phyloP scores from a whole-genome alignment of 2,888 invertebrate genomes.

The Lomographa bimaculata region DNA sequence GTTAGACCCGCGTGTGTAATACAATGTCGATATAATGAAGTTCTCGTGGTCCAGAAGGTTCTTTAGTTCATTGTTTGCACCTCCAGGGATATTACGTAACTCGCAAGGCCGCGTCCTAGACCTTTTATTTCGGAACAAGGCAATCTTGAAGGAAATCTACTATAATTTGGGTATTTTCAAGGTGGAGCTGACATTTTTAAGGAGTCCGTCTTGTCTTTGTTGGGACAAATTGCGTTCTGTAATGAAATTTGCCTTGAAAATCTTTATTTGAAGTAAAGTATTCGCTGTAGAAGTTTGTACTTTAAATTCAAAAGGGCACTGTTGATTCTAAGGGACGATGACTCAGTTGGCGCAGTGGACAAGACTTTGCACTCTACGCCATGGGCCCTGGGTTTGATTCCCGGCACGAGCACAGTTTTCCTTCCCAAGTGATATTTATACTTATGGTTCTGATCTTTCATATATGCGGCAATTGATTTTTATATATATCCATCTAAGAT shows the following conservation, averaged over 20 bases:
- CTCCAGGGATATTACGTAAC: slow-evolving; percentile 8
- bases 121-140: background rate
- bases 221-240: background rate
- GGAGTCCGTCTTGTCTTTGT: background rate
- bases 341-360: no score
- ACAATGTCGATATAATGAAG: slow-evolving; percentile 55
- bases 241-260: background rate
- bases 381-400: no score
- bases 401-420: no score
- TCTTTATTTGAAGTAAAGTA: no score
- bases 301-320: no score
- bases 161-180: background rate
- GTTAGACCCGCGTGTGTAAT: slow-evolving; percentile 50
- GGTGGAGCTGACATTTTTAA: slow-evolving; percentile 1
- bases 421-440: no score
- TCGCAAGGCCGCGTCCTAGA: slow-evolving; percentile 1
- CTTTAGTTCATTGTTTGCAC: slow-evolving; percentile 15
- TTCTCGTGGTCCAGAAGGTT: slow-evolving; percentile 26
- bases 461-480: no score
- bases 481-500: no score
- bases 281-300: no score
- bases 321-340: no score
- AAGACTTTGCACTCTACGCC: no score
- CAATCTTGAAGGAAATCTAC: background rate
- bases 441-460: no score